Evolutionary conservation across 2,113 vertebrate genomes (phyloP).

Genomic region (Cacatua alba): DNA sequence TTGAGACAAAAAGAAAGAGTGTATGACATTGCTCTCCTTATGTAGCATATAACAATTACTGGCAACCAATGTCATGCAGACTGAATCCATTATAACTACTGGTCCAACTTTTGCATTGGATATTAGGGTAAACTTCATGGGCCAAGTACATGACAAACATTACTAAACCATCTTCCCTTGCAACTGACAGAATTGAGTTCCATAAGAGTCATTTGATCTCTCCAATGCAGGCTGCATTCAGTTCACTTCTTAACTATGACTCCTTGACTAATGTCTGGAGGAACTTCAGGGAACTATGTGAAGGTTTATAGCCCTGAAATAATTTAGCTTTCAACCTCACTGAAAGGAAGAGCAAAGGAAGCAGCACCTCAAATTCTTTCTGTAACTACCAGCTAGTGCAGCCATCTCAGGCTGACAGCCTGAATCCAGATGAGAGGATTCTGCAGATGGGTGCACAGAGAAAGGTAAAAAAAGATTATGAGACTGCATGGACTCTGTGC

Average conservation of each 20-base stretch:
- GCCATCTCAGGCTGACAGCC: background rate
- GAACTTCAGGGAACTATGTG: background rate
- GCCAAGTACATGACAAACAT: background rate
- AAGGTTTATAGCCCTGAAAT: background rate
- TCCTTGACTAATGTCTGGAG: background rate
- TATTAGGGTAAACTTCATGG: background rate
- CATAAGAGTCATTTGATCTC: background rate
- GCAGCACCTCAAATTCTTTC: background rate
- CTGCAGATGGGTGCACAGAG: background rate
- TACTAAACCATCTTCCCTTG: background rate
- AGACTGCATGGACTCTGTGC: background rate
- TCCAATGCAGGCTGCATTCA: background rate
- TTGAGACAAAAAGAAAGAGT: background rate
- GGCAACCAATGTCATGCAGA: background rate
- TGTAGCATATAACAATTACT: background rate
- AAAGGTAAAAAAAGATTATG: background rate
- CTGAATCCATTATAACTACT: background rate
- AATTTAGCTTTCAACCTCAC: background rate
- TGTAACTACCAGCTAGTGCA: background rate
- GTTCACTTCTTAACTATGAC: background rate
- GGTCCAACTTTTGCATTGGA: background rate
- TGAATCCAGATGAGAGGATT: background rate
- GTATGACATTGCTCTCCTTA: background rate
- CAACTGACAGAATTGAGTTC: background rate
- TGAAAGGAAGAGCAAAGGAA: background rate